Evolutionary conservation across 2,888 invertebrate genomes (phyloP).

Genomic region (Melinaea menophilus): DNA sequence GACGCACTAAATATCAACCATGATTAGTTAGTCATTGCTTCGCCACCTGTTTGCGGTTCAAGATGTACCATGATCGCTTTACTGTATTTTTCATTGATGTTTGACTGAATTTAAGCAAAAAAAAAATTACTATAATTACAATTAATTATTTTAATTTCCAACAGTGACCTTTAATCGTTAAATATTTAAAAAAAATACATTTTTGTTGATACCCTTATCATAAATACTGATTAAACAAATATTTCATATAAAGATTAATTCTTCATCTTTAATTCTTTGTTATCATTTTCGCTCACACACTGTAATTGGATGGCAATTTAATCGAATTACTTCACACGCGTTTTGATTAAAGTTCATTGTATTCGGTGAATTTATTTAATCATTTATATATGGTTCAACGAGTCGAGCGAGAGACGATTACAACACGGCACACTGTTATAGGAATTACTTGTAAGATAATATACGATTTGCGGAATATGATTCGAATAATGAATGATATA

Average conservation of each 20-base stretch:
- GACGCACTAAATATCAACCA: constrained; percentile 27
- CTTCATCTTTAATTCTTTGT: not conserved
- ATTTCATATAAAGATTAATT: not conserved
- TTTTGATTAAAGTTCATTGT: constrained; percentile 20
- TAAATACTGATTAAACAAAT: not conserved
- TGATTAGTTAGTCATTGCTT: constrained; percentile 63
- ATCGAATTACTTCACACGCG: constrained; percentile 35
- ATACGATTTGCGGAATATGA: too few relatives aligned
- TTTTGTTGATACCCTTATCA: not conserved
- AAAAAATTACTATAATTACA: too few relatives aligned
- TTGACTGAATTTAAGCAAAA: too few relatives aligned
- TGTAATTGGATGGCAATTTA: constrained; percentile 36
- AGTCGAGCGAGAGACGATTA: not conserved
- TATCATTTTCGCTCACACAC: constrained; percentile 20
- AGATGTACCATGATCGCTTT: not conserved
- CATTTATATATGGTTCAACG: constrained; percentile 8
- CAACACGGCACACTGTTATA: constrained; percentile 1
- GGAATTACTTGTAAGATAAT: not conserved
- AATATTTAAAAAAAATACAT: too few relatives aligned
- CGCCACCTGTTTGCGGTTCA: constrained; percentile 50
- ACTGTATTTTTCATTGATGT: too few relatives aligned
- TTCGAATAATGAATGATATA: too few relatives aligned
- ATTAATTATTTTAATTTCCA: too few relatives aligned
- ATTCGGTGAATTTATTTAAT: constrained; percentile 20
- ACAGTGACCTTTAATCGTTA: too few relatives aligned